Evolutionary conservation across 2,888 invertebrate species (phyloP).

Genomic region (Pasiphila rectangulata): DNA sequence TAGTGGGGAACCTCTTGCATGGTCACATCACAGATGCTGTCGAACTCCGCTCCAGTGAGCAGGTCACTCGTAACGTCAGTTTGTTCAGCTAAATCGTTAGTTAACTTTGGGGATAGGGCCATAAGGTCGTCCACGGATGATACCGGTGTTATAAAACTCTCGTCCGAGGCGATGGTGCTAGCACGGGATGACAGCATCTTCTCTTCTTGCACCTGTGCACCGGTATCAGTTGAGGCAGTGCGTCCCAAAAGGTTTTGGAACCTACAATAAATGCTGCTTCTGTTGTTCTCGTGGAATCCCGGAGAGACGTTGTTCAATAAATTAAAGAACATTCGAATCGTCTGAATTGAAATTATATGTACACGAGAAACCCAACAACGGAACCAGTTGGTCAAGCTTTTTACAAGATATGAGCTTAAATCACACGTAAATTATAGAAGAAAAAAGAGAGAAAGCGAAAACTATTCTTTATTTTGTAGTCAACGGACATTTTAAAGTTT

Average conservation of each 20-base stretch:
- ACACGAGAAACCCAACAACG: constrained; percentile 16
- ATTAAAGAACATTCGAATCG: constrained; percentile 58
- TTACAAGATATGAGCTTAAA: constrained; percentile 11
- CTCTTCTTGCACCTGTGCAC: constrained; percentile 19
- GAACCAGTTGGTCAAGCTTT: constrained; percentile 31
- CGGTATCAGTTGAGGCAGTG: constrained; percentile 19
- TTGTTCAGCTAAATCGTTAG: constrained; percentile 40
- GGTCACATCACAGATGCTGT: constrained; percentile 68
- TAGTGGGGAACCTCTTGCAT: constrained; percentile 62
- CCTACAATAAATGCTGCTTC: constrained; percentile 51
- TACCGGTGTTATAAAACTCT: constrained; percentile 60
- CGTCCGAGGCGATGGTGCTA: constrained; percentile 53
- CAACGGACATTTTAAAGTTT: constrained; percentile 42
- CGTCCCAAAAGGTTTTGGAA: constrained; percentile 53
- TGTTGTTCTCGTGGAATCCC: constrained; percentile 41
- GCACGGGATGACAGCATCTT: constrained; percentile 53
- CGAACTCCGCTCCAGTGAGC: constrained; percentile 64
- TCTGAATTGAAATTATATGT: constrained; percentile 7
- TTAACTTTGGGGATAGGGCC: constrained; percentile 59
- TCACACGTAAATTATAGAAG: constrained; percentile 4
- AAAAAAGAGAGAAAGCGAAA: constrained; percentile 33
- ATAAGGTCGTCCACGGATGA: constrained; percentile 66
- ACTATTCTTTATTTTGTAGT: constrained; percentile 31
- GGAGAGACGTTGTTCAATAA: constrained; percentile 42
- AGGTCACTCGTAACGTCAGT: constrained; percentile 58